phyloP scores from a whole-genome alignment of 2,113 vertebrate species.

The Mugil cephalus region DNA sequence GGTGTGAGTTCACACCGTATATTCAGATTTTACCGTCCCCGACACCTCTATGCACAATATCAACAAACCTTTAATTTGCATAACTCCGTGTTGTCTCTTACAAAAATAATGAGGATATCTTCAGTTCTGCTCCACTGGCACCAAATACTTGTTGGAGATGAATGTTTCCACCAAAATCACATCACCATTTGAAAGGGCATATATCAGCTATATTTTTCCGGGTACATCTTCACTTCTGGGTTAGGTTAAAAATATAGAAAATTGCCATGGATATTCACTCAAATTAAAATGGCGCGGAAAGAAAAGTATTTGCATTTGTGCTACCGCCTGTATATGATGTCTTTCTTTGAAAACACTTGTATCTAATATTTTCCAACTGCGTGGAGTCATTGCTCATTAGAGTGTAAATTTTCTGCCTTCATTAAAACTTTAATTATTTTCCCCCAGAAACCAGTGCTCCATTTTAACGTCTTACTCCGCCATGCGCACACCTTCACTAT shows the following conservation, averaged over 20 bases:
- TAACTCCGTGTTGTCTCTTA: neutral
- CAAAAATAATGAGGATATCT: slow-evolving; percentile 28
- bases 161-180: slow-evolving; percentile 2
- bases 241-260: neutral
- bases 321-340: neutral
- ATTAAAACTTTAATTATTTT: slow-evolving; percentile 73
- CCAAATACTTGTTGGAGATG: slow-evolving; percentile 21
- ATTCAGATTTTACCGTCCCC: neutral
- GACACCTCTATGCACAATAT: too few relatives aligned
- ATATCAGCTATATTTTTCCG: slow-evolving; percentile 7
- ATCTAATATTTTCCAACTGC: slow-evolving; percentile 40
- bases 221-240: neutral
- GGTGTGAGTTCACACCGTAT: neutral
- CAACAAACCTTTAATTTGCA: slow-evolving; percentile 9
- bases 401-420: slow-evolving; percentile 67
- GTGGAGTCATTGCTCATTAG: slow-evolving; percentile 66
- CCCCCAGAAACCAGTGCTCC: slow-evolving; percentile 70
- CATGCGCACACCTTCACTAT: slow-evolving; percentile 74
- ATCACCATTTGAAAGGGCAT: too few relatives aligned
- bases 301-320: neutral
- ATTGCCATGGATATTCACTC: slow-evolving; percentile 4
- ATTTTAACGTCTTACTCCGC: slow-evolving; percentile 73
- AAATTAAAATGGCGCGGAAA: neutral
- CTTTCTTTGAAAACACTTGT: slow-evolving; percentile 14
- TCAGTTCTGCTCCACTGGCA: slow-evolving; percentile 4